Evolutionary conservation across 2,888 invertebrate genomes (phyloP).

Genomic region (Ennomos fuscantarius): DNA sequence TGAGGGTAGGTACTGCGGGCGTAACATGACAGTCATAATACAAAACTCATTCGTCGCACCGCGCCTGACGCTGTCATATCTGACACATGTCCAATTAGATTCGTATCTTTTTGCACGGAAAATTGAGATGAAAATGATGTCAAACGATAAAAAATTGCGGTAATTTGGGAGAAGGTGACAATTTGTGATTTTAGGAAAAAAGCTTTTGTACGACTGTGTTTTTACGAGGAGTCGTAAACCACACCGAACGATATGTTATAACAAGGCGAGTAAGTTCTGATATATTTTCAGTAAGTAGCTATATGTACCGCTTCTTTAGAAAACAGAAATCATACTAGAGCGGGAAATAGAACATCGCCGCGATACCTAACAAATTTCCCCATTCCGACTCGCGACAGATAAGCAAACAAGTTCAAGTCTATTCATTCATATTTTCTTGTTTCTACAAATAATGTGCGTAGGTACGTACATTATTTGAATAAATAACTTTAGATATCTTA

Average conservation of each 20-base stretch:
- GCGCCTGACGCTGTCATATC: constrained; percentile 44
- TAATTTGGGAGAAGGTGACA: constrained; percentile 31
- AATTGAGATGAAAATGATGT: constrained; percentile 43
- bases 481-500: too few relatives aligned
- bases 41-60: constrained; percentile 43
- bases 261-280: constrained; percentile 17
- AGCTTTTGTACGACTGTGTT: constrained; percentile 24
- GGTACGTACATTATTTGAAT: too few relatives aligned
- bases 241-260: constrained; percentile 10
- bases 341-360: constrained; percentile 23
- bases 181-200: constrained; percentile 27
- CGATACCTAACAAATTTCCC: constrained; percentile 21
- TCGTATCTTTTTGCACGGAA: constrained; percentile 44
- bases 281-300: constrained; percentile 20
- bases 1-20: constrained; percentile 28
- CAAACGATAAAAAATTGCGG: constrained; percentile 33
- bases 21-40: constrained; percentile 44
- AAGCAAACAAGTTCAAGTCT: constrained; percentile 19
- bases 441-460: too few relatives aligned
- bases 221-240: constrained; percentile 27
- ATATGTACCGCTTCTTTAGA: constrained; percentile 8
- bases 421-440: constrained; percentile 6
- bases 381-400: constrained; percentile 15
- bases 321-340: constrained; percentile 30
- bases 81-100: constrained; percentile 58